These are phyloP conservation scores for Physeter macrocephalus DNA, from an alignment of 2,113 vertebrate genomes.

Conservation along the genomic window DNA sequence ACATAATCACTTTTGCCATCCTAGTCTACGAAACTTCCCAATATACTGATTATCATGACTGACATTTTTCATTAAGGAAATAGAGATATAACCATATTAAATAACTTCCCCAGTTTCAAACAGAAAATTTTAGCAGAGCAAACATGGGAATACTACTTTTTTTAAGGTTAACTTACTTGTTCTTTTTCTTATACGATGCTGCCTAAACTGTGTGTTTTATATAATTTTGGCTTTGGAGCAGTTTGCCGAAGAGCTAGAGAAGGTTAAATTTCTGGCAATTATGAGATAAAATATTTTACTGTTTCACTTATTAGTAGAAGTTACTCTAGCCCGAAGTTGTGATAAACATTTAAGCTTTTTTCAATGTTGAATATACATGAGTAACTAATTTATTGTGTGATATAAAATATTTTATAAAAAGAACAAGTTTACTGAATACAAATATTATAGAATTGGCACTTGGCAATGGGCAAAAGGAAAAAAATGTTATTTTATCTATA, in stretches of 20 bases:
- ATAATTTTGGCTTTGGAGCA: not conserved
- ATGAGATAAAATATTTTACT: not conserved
- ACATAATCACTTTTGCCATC: not conserved
- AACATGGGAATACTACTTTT: not conserved
- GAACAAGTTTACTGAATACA: not conserved
- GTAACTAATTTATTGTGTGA: not conserved
- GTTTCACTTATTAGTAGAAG: not conserved
- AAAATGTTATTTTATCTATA: not conserved
- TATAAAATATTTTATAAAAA: slow-evolving; percentile 4
- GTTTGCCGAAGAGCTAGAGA: not conserved
- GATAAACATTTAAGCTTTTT: not conserved
- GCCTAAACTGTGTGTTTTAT: not conserved
- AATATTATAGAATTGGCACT: not conserved
- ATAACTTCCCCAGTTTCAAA: not conserved
- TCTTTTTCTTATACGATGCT: not conserved
- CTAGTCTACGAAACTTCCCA: not conserved
- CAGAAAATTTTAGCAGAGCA: not conserved
- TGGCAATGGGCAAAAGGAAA: not conserved
- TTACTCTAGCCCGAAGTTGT: not conserved
- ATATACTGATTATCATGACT: not conserved
- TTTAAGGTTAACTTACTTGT: not conserved
- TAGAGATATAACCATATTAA: not conserved
- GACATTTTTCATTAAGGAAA: not conserved
- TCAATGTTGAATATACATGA: not conserved
- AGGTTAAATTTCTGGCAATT: not conserved